Conservation (phyloP, 2,113 vertebrate species). For the Pristiophorus japonicus region DNA sequence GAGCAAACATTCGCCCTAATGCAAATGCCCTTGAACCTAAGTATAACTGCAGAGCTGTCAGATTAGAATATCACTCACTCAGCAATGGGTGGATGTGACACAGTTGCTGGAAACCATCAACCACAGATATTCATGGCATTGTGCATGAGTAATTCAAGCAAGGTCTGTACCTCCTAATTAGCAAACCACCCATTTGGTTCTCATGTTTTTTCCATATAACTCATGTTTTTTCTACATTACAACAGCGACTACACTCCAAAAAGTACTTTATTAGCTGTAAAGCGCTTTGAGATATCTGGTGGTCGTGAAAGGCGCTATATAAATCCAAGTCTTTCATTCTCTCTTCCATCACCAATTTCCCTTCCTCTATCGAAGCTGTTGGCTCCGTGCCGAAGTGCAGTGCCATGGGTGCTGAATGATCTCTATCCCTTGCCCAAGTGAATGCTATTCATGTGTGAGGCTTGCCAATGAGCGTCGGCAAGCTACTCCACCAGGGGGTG, state of each 20-base stretch:
- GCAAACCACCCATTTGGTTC: background rate
- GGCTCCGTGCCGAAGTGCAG: background rate
- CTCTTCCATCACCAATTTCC: background rate
- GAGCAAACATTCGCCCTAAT: background rate
- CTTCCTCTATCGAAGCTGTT: background rate
- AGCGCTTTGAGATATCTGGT: too few relatives aligned
- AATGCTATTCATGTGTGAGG: background rate
- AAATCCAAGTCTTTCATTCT: too few relatives aligned
- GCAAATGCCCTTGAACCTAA: background rate
- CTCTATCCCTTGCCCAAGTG: background rate
- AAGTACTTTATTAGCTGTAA: too few relatives aligned
- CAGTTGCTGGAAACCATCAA: background rate
- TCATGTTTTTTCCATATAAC: too few relatives aligned
- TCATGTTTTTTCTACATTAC: too few relatives aligned
- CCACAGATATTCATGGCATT: background rate
- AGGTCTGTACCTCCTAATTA: too few relatives aligned
- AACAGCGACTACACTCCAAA: too few relatives aligned
- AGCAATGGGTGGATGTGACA: background rate
- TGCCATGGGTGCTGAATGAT: background rate
- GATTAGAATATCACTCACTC: background rate
- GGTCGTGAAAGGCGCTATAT: too few relatives aligned
- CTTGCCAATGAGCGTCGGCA: background rate
- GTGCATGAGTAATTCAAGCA: background rate
- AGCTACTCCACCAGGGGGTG: background rate
- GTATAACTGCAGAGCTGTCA: background rate